Conservation (phyloP, 2,888 invertebrate genomes). For the Steinernema scapterisci region DNA sequence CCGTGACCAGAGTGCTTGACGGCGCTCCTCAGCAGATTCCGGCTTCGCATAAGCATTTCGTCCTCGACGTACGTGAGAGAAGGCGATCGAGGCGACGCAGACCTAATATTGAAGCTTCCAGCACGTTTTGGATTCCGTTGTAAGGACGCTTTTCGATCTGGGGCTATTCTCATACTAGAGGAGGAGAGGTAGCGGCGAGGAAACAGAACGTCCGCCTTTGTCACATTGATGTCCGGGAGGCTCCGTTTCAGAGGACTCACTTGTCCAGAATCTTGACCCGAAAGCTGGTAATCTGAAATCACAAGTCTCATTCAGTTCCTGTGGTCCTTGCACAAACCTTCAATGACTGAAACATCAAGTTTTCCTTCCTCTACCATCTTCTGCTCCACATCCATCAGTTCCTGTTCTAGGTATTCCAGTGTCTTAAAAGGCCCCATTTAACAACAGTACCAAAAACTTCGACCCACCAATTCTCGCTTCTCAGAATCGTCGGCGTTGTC, state of each 20-base stretch:
- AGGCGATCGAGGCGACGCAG: conserved; percentile 1
- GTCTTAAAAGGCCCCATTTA: conserved; percentile 34
- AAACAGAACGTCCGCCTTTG: not conserved
- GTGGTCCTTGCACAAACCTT: not conserved
- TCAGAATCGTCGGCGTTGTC: conserved; percentile 31
- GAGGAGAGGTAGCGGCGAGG: conserved; percentile 18
- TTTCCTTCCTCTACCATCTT: conserved; percentile 45
- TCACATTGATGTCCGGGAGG: conserved; percentile 9
- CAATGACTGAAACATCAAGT: not conserved
- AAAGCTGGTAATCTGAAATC: not conserved
- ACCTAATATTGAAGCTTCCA: not conserved
- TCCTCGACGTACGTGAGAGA: conserved; percentile 22
- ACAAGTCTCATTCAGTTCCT: not conserved
- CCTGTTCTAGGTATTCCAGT: conserved; percentile 43
- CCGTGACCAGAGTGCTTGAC: not conserved
- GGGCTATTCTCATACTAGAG: conserved; percentile 16
- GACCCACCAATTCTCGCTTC: conserved; percentile 22
- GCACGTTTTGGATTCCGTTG: conserved; percentile 6
- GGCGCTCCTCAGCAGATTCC: not conserved
- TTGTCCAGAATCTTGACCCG: conserved; percentile 1
- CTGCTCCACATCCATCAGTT: conserved; percentile 49
- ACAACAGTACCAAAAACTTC: not conserved
- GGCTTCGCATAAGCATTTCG: not conserved
- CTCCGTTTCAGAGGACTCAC: conserved; percentile 18
- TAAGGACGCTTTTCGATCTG: not conserved